phyloP scores from a whole-genome alignment of 2,797 vertebrate genomes.

The Taenioides sp. region DNA sequence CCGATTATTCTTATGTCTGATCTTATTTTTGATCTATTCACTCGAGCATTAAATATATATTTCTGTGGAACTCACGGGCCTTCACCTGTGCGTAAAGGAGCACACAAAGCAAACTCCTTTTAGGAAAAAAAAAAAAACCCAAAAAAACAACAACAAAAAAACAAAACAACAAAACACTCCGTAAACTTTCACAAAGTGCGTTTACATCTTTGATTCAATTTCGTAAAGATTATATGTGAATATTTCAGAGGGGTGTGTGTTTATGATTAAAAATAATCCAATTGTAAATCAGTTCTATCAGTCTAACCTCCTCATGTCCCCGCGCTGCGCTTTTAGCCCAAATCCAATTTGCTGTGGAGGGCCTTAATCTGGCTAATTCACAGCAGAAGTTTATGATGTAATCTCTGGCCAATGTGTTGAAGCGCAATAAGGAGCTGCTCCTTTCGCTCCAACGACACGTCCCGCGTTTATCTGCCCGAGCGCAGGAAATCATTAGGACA shows the following conservation, averaged over 20 bases:
- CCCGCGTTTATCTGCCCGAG: conserved; percentile 47
- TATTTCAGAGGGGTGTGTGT: conserved; percentile 33
- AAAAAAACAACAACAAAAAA: too few species aligned
- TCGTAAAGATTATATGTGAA: conserved; percentile 44
- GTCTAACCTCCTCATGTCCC: conserved; percentile 72
- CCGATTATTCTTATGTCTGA: background rate
- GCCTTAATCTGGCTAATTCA: conserved; percentile 76
- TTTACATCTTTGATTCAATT: conserved; percentile 38
- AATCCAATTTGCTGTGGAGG: conserved; percentile 71
- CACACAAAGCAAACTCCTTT: background rate
- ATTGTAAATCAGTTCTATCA: conserved; percentile 74
- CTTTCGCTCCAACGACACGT: conserved; percentile 60
- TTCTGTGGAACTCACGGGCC: conserved; percentile 15
- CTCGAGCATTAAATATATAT: conserved; percentile 3
- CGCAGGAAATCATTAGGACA: conserved; percentile 34
- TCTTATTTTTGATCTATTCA: background rate
- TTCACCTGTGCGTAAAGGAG: conserved; percentile 8
- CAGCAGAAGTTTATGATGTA: conserved; percentile 76
- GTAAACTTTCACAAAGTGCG: conserved; percentile 22
- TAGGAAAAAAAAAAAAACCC: background rate
- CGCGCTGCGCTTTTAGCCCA: conserved; percentile 63
- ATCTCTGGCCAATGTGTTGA: conserved; percentile 69
- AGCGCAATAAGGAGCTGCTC: conserved; percentile 19
- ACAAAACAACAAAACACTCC: too few species aligned
- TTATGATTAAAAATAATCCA: conserved; percentile 72